These are phyloP conservation scores for Drosophila anomalata DNA, from an alignment of 2,888 invertebrate genomes.

Conservation along the genomic window DNA sequence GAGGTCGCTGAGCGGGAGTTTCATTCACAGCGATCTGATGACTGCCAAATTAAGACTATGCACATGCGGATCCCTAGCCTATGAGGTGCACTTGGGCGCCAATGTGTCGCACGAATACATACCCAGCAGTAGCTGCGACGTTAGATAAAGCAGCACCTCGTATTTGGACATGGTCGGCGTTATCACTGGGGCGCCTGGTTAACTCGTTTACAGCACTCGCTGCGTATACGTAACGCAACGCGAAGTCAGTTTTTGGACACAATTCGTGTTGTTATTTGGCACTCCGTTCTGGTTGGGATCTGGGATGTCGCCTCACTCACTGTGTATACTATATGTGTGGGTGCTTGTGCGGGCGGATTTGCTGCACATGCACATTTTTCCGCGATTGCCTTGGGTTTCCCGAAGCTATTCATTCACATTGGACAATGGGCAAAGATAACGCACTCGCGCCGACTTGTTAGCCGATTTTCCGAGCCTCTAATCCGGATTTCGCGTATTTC, in stretches of 20 bases:
- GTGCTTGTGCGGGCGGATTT: constrained; percentile 48
- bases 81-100: background rate
- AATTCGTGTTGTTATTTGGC: constrained; percentile 51
- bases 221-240: constrained; percentile 57
- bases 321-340: constrained; percentile 38
- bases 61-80: background rate
- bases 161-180: constrained; percentile 58
- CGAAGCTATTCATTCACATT: constrained; percentile 14
- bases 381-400: constrained; percentile 2
- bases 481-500: background rate
- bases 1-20: background rate
- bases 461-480: constrained; percentile 13
- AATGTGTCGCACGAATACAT: constrained; percentile 44
- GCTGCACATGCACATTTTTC: constrained; percentile 62
- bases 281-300: constrained; percentile 42
- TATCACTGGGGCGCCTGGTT: constrained; percentile 39
- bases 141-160: constrained; percentile 63
- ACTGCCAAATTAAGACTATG: background rate
- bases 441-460: constrained; percentile 14
- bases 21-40: background rate
- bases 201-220: constrained; percentile 58
- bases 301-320: constrained; percentile 20
- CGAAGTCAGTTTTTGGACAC: background rate
- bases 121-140: constrained; percentile 65
- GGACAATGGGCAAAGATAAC: background rate